Base-by-base conservation (phyloP, 2,797 vertebrate genomes). In the Melanotaenia boesemani region DNA sequence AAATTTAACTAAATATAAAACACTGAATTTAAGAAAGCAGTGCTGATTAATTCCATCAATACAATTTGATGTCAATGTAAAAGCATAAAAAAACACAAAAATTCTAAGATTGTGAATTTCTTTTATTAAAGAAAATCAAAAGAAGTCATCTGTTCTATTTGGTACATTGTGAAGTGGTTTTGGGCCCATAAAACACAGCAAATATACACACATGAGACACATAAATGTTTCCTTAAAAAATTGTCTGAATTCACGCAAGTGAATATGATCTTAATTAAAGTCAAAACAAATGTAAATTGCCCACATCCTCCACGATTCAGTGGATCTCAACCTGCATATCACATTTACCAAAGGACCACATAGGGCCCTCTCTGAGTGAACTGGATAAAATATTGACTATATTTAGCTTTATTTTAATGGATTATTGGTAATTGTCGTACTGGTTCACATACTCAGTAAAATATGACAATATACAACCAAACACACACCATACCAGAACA, bases 101-200 rank as follows among this genome's bases (percentile, higher is more conserved):
- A 5, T 2, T 41, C 12, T 1, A 11, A 20, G n/a, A 56, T 60
- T 55, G 48, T 69, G 6, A 70, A 64, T 82, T 70, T 73, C 1
- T 66, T 87, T 91, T 89, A 89, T 89, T 90, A 72, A 84, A 71
- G 64, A 73, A 81, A 79, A 56, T 4, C 72, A 67, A 79, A 13
- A 34, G 65, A 67, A 78, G 41, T 66, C 32, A 61, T 62, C 84
- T 80, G 63, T 81, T 86, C 70, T 76, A 72, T 83, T 80, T 78
- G 30, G 57, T 88, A 82, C 46, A 80, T 55, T 76, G 37, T 73
- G 26, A 86, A 74, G 54, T 86, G 62, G 78, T 75, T 63, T 91
- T 92, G 89, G 89, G 91, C 90, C 92, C 88, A 72, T 89, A 77
- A 83, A 83, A 89, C 89, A 89, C 85, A 76, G 84, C 82, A 82